Percentiles rank a stretch among this genome's conserved stretches.
Conservation (phyloP, 2,888 invertebrate genomes). For the Pristionchus entomophagus region DNA sequence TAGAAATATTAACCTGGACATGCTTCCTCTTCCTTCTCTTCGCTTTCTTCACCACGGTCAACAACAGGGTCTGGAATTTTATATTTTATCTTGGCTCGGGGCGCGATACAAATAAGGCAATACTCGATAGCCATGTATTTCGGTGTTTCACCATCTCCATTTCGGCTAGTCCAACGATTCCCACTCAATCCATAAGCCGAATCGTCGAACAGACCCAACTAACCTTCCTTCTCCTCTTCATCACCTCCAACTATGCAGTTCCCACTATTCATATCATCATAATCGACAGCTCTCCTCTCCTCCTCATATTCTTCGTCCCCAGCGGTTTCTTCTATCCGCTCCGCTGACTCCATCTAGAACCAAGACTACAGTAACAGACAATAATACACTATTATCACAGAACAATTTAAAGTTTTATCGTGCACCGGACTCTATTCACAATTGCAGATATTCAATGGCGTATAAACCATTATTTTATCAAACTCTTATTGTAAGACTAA, state of each 20-base stretch:
- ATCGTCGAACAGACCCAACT: neutral
- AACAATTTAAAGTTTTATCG: no score
- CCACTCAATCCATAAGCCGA: no score
- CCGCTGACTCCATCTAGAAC: constrained; percentile 12
- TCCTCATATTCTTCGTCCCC: neutral
- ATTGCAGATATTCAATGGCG: neutral
- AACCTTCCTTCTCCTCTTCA: constrained; percentile 34
- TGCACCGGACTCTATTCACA: neutral
- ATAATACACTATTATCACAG: no score
- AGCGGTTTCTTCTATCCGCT: neutral
- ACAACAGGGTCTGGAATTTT: neutral
- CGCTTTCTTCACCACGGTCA: neutral
- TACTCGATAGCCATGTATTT: neutral
- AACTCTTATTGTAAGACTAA: neutral
- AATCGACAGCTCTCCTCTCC: constrained; percentile 44
- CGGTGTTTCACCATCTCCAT: neutral
- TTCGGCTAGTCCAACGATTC: no score
- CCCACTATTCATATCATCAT: constrained; percentile 34
- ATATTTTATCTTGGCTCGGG: no score
- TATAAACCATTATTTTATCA: neutral
- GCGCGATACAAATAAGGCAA: neutral
- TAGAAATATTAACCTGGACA: neutral
- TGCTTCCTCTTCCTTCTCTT: constrained; percentile 42
- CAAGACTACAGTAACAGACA: neutral
- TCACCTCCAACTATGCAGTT: no score